These are phyloP conservation scores for Megalopta genalis DNA, from an alignment of 1,140 invertebrate species.

Conservation along the genomic window DNA sequence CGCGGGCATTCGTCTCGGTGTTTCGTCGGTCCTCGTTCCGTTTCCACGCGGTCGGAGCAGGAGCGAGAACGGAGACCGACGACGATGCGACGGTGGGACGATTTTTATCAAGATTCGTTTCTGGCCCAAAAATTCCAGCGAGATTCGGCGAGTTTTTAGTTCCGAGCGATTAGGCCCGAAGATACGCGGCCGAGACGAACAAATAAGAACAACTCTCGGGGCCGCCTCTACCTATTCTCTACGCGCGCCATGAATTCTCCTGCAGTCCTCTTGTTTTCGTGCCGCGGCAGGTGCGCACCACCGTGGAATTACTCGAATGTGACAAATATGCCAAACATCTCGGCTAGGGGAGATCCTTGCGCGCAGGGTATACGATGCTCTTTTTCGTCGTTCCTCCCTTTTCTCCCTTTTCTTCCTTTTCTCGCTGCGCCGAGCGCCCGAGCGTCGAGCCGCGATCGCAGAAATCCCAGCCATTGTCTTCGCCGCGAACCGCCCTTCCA, in stretches of 20 bases:
- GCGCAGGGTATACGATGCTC: conserved; percentile 31
- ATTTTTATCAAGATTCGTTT: conserved; percentile 73
- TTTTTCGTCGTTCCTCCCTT: conserved; percentile 29
- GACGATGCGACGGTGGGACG: conserved; percentile 8
- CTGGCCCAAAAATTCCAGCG: conserved; percentile 73
- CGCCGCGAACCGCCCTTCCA: background rate
- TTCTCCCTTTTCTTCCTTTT: conserved; percentile 22
- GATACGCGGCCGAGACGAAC: conserved; percentile 74
- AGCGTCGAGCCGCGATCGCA: background rate
- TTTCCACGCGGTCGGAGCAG: conserved; percentile 29
- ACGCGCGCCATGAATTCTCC: conserved; percentile 55
- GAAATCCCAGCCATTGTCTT: conserved; percentile 54
- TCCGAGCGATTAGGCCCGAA: conserved; percentile 70
- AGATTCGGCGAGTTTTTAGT: conserved; percentile 69
- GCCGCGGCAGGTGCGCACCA: conserved; percentile 71
- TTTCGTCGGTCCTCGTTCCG: conserved; percentile 38
- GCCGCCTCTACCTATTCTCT: conserved; percentile 58
- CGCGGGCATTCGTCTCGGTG: conserved; percentile 25
- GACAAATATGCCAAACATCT: conserved; percentile 78
- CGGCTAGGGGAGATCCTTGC: conserved; percentile 45
- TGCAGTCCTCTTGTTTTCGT: conserved; percentile 55
- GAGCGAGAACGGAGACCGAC: too few species aligned
- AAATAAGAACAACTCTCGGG: conserved; percentile 66
- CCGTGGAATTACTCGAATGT: conserved; percentile 77
- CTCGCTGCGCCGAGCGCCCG: conserved; percentile 14